Percentiles rank a stretch among this genome's conserved stretches.
Evolutionary conservation across 2,113 vertebrate genomes (phyloP).

Genomic region (Urocynchramus pylzowi): DNA sequence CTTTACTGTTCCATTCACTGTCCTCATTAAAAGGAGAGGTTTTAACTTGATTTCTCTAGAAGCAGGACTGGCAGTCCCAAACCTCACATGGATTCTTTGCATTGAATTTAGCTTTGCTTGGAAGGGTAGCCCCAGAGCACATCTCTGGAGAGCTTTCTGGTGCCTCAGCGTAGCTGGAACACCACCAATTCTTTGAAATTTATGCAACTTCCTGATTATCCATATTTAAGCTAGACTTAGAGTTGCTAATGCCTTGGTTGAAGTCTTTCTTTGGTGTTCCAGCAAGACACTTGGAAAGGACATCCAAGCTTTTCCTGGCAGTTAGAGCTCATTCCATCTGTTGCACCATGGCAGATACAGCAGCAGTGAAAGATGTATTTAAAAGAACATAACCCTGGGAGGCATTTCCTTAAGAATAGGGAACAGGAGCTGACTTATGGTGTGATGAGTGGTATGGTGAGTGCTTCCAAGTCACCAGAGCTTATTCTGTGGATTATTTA

Average conservation of each 20-base stretch:
- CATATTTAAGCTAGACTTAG: not conserved
- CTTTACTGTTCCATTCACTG: not conserved
- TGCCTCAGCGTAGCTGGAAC: not conserved
- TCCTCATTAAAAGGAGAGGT: not conserved
- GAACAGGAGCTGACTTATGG: not conserved
- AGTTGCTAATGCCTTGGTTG: not conserved
- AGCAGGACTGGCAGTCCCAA: not conserved
- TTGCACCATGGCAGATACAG: not conserved
- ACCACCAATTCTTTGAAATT: not conserved
- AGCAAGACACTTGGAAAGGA: not conserved
- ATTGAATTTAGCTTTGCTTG: not conserved
- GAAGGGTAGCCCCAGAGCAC: not conserved
- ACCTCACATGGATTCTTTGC: fast-evolving
- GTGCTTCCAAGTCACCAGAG: not conserved
- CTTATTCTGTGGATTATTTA: not conserved
- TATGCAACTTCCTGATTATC: not conserved
- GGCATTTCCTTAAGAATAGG: not conserved
- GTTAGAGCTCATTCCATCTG: not conserved
- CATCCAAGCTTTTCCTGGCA: not conserved
- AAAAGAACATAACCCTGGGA: not conserved
- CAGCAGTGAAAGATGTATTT: not conserved
- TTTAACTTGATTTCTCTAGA: not conserved
- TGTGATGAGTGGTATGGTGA: not conserved
- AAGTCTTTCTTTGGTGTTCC: not conserved
- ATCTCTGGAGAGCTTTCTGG: not conserved